Evolutionary conservation across 92 coral and sea anemone genomes (phyloP).

Genomic region (Paramuricea clavata): DNA sequence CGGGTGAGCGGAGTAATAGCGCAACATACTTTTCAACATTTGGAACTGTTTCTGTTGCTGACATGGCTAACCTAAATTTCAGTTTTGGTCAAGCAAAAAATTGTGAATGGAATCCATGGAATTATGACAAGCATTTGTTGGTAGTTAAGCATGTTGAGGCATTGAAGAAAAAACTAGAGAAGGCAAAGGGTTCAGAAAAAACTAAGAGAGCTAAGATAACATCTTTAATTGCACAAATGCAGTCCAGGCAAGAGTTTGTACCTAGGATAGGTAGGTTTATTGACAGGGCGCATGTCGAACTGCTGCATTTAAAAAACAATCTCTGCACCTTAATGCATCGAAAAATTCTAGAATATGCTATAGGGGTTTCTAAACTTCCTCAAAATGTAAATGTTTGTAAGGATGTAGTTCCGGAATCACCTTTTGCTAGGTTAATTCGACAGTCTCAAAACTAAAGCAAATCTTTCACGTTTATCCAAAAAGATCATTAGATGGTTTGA

Average conservation of each 20-base stretch:
- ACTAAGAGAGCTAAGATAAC: constrained; percentile 31
- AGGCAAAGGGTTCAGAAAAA: not conserved
- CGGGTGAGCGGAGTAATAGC: constrained; percentile 53
- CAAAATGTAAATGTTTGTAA: constrained; percentile 32
- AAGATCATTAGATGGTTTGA: constrained; percentile 48
- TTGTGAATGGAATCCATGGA: constrained; percentile 41
- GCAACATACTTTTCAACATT: constrained; percentile 31
- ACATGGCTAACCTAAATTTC: not conserved
- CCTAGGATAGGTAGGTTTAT: constrained; percentile 59
- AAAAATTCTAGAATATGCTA: constrained; percentile 44
- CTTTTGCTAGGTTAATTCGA: constrained; percentile 42
- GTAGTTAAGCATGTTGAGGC: constrained; percentile 12
- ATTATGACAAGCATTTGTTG: not conserved
- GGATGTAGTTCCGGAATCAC: constrained; percentile 39
- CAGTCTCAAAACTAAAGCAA: constrained; percentile 29
- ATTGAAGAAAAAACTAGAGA: not conserved
- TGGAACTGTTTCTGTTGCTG: constrained; percentile 5
- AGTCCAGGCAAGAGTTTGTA: constrained; percentile 73
- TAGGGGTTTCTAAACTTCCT: constrained; percentile 38
- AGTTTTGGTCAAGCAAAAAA: not conserved
- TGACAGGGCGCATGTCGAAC: constrained; percentile 67
- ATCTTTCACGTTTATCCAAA: constrained; percentile 45
- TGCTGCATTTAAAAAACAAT: constrained; percentile 57
- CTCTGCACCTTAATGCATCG: constrained; percentile 38
- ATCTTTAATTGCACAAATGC: constrained; percentile 42